phyloP scores from a whole-genome alignment of 2,888 invertebrate genomes.

The Autographa pulchrina region DNA sequence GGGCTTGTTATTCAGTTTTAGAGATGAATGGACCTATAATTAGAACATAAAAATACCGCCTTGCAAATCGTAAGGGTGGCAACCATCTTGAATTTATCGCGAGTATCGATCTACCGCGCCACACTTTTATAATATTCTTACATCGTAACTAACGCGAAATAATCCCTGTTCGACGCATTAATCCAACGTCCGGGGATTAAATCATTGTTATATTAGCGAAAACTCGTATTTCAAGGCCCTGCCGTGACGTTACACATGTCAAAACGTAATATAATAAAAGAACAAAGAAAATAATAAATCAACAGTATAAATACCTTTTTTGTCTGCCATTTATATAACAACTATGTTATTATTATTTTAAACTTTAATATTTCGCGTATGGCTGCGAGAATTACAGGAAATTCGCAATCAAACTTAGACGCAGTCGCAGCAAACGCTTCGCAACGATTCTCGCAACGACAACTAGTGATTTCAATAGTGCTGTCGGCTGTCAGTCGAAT shows the following conservation, averaged over 20 bases:
- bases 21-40: constrained; percentile 66
- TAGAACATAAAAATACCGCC: constrained; percentile 66
- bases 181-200: constrained; percentile 39
- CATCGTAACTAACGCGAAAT: constrained; percentile 31
- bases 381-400: constrained; percentile 64
- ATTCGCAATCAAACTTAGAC: constrained; percentile 69
- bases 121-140: constrained; percentile 34
- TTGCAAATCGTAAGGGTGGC: constrained; percentile 63
- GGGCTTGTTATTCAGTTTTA: constrained; percentile 40
- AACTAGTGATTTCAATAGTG: constrained; percentile 63
- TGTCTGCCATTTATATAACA: constrained; percentile 87
- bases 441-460: constrained; percentile 73
- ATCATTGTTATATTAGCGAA: constrained; percentile 59
- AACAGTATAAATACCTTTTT: constrained; percentile 88
- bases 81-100: constrained; percentile 81
- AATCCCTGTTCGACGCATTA: constrained; percentile 31
- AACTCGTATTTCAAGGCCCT: constrained; percentile 65
- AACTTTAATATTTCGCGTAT: constrained; percentile 66
- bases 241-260: constrained; percentile 86
- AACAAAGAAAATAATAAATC: constrained; percentile 82
- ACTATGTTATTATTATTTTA: constrained; percentile 72
- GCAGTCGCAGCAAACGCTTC: constrained; percentile 77
- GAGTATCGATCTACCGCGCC: constrained; percentile 76
- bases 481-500: constrained; percentile 18
- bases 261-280: constrained; percentile 72